phyloP scores from a whole-genome alignment of 2,888 invertebrate genomes.

The Megamerina dolium region DNA sequence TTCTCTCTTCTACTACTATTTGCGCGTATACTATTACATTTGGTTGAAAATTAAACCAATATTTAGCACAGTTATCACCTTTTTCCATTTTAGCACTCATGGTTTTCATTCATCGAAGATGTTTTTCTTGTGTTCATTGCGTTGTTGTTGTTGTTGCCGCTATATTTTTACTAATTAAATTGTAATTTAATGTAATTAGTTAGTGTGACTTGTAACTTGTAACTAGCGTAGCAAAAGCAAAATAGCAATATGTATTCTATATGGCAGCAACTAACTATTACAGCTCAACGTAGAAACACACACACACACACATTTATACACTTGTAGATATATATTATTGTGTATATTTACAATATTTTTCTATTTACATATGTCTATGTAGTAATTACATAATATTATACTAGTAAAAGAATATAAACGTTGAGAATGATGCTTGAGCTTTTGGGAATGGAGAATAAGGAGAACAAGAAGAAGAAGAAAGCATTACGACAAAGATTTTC shows the following conservation, averaged over 20 bases:
- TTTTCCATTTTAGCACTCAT: background rate
- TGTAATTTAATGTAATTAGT: conserved; percentile 12
- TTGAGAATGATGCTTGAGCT: too few relatives aligned
- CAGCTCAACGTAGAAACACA: background rate
- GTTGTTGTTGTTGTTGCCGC: conserved; percentile 1
- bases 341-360: too few relatives aligned
- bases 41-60: background rate
- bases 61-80: conserved; percentile 15
- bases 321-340: background rate
- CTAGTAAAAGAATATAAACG: background rate
- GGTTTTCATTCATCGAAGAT: too few relatives aligned
- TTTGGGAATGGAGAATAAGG: too few relatives aligned
- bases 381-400: background rate
- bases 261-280: too few relatives aligned
- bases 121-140: too few relatives aligned
- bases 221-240: too few relatives aligned
- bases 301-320: background rate
- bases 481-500: too few relatives aligned
- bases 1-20: background rate
- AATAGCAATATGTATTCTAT: too few relatives aligned
- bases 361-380: background rate
- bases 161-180: conserved; percentile 12
- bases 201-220: too few relatives aligned
- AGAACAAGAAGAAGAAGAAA: too few relatives aligned
- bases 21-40: background rate